Percentiles rank a stretch among this genome's conserved stretches.
Conservation (phyloP, 2,113 vertebrate genomes). For the Triplophysa siluroides region DNA sequence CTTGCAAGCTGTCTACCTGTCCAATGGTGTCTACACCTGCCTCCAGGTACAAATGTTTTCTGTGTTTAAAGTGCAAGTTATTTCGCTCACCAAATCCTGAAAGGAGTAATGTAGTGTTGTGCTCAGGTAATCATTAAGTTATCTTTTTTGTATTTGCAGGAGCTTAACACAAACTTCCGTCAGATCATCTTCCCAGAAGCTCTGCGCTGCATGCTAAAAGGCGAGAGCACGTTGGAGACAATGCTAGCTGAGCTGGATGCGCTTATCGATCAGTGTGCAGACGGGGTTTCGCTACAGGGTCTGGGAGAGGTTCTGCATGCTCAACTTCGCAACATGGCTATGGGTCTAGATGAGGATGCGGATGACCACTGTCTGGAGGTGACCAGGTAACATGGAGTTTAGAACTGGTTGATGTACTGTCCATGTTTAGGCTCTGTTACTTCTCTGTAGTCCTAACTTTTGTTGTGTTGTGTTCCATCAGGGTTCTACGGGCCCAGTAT, state of each 20-base stretch:
- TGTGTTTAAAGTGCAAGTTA: not conserved
- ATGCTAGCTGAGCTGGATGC: slow-evolving; percentile 91
- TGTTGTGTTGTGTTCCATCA: slow-evolving; percentile 59
- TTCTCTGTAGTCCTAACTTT: not conserved
- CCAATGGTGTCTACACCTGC: slow-evolving; percentile 93
- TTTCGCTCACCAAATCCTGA: not conserved
- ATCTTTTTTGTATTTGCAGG: slow-evolving; percentile 68
- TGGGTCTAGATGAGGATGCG: slow-evolving; percentile 86
- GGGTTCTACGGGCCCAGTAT: slow-evolving; percentile 91
- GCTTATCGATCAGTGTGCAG: slow-evolving; percentile 92
- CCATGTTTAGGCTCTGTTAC: not conserved
- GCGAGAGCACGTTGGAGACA: slow-evolving; percentile 89
- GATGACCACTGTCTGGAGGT: slow-evolving; percentile 89
- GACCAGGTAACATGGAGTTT: slow-evolving; percentile 77
- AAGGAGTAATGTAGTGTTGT: too few relatives aligned
- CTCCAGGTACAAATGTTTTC: slow-evolving; percentile 80
- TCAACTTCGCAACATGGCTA: slow-evolving; percentile 81
- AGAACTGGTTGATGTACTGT: not conserved
- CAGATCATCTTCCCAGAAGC: slow-evolving; percentile 99
- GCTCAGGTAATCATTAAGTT: not conserved
- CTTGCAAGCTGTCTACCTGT: slow-evolving; percentile 87
- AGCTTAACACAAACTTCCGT: slow-evolving; percentile 96
- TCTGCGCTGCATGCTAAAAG: slow-evolving; percentile 92
- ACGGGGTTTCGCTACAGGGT: slow-evolving; percentile 86
- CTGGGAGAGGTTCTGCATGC: slow-evolving; percentile 86